A percentile compares a stretch with the other conserved stretches of the same genome.
Evolutionary conservation across 2,797 vertebrate genomes (phyloP).

Genomic region (Allobates femoralis): DNA sequence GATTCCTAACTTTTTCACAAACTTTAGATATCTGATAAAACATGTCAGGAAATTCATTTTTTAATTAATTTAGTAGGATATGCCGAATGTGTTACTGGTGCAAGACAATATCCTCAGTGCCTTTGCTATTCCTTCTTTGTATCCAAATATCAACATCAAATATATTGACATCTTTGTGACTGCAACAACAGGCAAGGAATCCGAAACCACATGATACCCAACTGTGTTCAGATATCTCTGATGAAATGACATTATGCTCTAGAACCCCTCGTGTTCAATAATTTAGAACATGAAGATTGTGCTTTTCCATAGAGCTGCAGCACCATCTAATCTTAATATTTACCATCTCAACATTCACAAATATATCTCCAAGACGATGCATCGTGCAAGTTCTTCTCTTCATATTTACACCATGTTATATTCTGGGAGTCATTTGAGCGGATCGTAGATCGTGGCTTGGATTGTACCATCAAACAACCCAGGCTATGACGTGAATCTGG

Average conservation of each 20-base stretch:
- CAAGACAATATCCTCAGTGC: constrained; percentile 34
- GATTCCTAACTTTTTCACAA: background rate
- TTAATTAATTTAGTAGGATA: constrained; percentile 7
- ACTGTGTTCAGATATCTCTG: constrained; percentile 44
- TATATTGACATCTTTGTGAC: constrained; percentile 52
- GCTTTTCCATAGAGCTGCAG: constrained; percentile 16
- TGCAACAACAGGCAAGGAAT: constrained; percentile 35
- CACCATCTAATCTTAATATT: constrained; percentile 46
- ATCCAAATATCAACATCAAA: constrained; percentile 49
- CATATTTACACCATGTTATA: background rate
- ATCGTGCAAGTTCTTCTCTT: background rate
- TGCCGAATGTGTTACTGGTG: background rate
- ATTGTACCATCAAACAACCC: too few species aligned
- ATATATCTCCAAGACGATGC: constrained; percentile 7
- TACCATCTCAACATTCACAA: constrained; percentile 12
- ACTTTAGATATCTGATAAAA: background rate
- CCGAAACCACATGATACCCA: constrained; percentile 46
- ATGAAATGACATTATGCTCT: constrained; percentile 54
- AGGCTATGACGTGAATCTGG: too few species aligned
- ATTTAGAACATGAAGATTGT: constrained; percentile 44
- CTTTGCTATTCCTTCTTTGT: constrained; percentile 30
- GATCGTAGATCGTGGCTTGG: too few species aligned
- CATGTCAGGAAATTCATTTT: background rate
- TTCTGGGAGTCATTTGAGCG: background rate
- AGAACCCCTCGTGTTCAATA: constrained; percentile 33